Evolutionary conservation across 2,113 vertebrate genomes (phyloP).

Genomic region (Bos taurus): ARS-UCD2.0 NC_037351.1:4771501-4772000

Average conservation of each 20-base stretch:
- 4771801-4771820: background rate
- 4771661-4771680: background rate
- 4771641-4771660: background rate
- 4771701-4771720: background rate
- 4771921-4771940: too few relatives aligned
- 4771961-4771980: background rate
- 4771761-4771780: background rate
- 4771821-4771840: background rate
- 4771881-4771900: too few relatives aligned
- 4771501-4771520: background rate
- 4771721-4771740: background rate
- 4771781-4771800: background rate
- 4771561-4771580: background rate
- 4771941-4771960: background rate
- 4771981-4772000: background rate
- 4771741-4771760: background rate
- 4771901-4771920: background rate
- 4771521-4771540: background rate
- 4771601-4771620: background rate
- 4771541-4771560: background rate
- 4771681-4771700: background rate
- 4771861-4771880: background rate
- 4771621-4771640: background rate
- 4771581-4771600: background rate
- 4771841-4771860: rapidly evolving